Base-by-base conservation (phyloP, 1,140 invertebrate species). In the Holcopasites calliopsidis region DNA sequence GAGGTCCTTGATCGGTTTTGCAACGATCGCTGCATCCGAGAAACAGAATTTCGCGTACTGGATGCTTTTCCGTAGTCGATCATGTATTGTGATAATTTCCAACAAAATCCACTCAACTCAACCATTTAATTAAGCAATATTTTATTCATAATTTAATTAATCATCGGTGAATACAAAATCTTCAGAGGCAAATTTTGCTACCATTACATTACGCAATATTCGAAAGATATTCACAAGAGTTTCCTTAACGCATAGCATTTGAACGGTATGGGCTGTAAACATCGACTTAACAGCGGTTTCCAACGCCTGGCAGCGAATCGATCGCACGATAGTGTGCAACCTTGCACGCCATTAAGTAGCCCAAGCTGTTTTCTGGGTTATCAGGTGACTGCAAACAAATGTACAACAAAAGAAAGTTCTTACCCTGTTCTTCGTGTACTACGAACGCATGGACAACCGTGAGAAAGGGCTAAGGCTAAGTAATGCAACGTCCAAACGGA, bases 1-100 rank as follows among this genome's bases (percentile, higher is more conserved):
- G 73, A 50, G 65, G 40, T 75, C 54, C 73, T 75, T 68, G 64
- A 68, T 69, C 65, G 73, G 33, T 58, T 68, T 58, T 68, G 50
- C 72, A 68, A 75, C 16, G 42, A 50, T 42, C 71, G 21, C 57
- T 2, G 49, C 58, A 75, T 69, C 62, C 62, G 50, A 52, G 23
- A 58, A 55, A 58, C 40, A 23, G 4, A 58, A 69, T 75, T 69
- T 33, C n/a, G n/a, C n/a, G n/a, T n/a, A n/a, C n/a, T n/a, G n/a
- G n/a, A n/a, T n/a, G n/a, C n/a, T n/a, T n/a, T n/a, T n/a, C n/a
- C n/a, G n/a, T n/a, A n/a, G n/a, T n/a, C n/a, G n/a, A n/a, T n/a
- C n/a, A n/a, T n/a, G n/a, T n/a, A n/a, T n/a, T n/a, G n/a, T n/a
- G n/a, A n/a, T n/a, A n/a, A n/a, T n/a, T n/a, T n/a, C n/a, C n/a